Evolutionary conservation across 2,888 invertebrate genomes (phyloP), one percentile per base, ranked within the genome.

Genomic region (Stenotaenia linearis): DNA sequence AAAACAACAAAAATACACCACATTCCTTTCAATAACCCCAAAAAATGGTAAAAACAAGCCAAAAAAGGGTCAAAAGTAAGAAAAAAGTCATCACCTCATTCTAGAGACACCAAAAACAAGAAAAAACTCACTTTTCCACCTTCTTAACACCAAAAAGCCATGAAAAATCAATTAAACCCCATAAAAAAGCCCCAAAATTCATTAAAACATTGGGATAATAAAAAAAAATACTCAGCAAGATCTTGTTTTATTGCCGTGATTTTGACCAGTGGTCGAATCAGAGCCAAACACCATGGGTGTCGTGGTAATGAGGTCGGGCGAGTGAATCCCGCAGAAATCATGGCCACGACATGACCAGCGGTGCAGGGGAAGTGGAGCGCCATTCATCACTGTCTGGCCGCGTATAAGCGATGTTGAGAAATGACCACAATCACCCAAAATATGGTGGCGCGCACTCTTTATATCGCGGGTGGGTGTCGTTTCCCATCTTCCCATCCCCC

Each of bases 341-440:
- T 61, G 61, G 61, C 61, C 61, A 61, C 61, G 61, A 61, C 61
- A 61, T 25, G 23, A 23, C 25, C 61, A 61, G 23, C 61, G 61
- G 61, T 61, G 61, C 61, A 15, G 61, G 61, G 61, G 61, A 61
- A 61, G 61, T 61, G 61, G 25, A 25, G 2, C 25, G 61, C 61
- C 61, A 61, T 61, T 61, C 61, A 61, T 61, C 61, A 61, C 61
- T 61, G 61, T 15, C 61, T 4, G 23, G 61, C 61, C 61, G 28
- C 21, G 28, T 61, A 23, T 61, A 23, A 25, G 28, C 61, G 61
- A 61, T 23, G 61, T 61, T 61, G 61, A 61, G 61, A 61, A 61
- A 61, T 61, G 61, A 61, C 61, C 61, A 23, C 61, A 61, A 61
- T 61, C 61, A 61, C 61, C 61, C 61, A 61, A 61, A 61, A 61